Conservation (phyloP, 2,888 invertebrate species). For the Oasisia sp. region DNA sequence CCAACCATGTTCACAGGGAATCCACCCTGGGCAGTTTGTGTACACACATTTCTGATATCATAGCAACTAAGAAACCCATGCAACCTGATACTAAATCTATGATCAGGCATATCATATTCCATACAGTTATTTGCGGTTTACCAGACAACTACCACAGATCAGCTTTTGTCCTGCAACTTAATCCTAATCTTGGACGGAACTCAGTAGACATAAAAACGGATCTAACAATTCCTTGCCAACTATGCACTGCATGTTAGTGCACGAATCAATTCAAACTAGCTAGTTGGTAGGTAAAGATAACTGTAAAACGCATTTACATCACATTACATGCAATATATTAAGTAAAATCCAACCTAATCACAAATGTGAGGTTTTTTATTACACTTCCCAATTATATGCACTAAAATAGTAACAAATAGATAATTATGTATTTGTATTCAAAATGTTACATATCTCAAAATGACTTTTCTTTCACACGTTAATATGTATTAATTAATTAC, state of each 20-base stretch:
- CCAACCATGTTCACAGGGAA: not conserved
- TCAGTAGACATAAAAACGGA: not conserved
- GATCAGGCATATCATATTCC: not conserved
- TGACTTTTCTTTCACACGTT: not conserved
- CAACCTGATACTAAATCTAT: not conserved
- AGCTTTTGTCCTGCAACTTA: not conserved
- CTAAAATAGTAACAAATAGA: not conserved
- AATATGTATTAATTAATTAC: no score
- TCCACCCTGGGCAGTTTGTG: not conserved
- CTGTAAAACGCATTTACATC: no score
- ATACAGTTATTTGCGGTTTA: not conserved
- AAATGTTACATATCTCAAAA: not conserved
- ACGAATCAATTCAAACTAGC: no score
- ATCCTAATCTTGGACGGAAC: not conserved
- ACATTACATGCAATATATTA: no score
- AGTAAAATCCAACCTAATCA: no score
- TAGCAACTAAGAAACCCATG: not conserved
- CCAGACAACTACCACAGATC: not conserved
- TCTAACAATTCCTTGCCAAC: not conserved
- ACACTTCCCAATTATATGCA: not conserved
- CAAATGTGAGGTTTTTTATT: not conserved
- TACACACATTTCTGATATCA: not conserved
- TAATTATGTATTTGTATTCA: not conserved
- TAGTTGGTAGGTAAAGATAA: no score
- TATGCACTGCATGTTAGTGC: not conserved